A percentile compares a stretch with the other conserved stretches of the same genome.
phyloP scores from a whole-genome alignment of 35 echinoderm and acorn worm species.

The Hemicentrotus pulcherrimus region DNA sequence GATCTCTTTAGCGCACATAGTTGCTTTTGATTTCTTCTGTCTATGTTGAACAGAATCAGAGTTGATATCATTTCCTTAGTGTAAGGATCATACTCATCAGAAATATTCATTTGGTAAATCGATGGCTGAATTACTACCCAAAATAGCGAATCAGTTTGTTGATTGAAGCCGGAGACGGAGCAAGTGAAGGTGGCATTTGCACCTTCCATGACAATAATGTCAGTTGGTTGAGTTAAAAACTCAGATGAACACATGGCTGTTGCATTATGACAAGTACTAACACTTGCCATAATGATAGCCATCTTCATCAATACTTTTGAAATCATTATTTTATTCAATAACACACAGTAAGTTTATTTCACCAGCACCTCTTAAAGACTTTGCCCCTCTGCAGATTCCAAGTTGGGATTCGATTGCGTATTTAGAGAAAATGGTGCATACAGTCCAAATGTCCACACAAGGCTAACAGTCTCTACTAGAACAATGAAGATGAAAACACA shows the following conservation, averaged over 20 bases:
- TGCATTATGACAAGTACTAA: neutral
- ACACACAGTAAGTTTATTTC: neutral
- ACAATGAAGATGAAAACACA: neutral
- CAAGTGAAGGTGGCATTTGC: neutral
- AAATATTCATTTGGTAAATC: neutral
- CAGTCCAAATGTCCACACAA: neutral
- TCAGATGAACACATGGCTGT: neutral
- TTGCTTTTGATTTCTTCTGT: slow-evolving; percentile 19
- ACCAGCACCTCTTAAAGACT: too few relatives aligned
- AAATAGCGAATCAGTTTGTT: neutral
- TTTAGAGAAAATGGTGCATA: too few relatives aligned
- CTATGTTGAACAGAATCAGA: neutral
- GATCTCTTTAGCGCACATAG: neutral
- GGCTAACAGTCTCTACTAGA: neutral
- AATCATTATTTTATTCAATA: neutral
- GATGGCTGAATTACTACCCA: neutral
- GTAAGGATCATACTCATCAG: neutral
- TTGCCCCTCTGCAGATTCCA: too few relatives aligned
- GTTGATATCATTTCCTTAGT: neutral
- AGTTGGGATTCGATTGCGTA: too few relatives aligned
- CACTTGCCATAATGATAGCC: neutral
- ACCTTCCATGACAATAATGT: neutral
- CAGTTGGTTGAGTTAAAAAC: neutral
- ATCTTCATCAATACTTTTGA: neutral
- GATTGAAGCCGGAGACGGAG: neutral